These are phyloP conservation scores for Cheirogaleus major DNA, from an alignment of 2,797 vertebrate species.

Conservation along the genomic window DNA sequence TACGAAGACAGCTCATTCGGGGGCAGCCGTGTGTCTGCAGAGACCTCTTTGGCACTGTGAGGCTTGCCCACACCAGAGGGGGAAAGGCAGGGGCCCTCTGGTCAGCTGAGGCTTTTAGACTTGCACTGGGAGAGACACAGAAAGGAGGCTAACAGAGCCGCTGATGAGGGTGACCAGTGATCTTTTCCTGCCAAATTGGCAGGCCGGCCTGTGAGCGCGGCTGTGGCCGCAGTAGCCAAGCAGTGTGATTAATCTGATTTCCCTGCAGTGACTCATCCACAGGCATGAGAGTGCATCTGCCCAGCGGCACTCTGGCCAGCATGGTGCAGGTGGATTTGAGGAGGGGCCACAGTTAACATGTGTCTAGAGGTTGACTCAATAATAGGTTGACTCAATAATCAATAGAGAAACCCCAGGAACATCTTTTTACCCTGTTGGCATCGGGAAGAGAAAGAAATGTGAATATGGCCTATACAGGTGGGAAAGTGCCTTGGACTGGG, in stretches of 20 bases:
- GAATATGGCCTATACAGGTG: too few relatives aligned
- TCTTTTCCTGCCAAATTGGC: neutral
- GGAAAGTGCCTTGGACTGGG: neutral
- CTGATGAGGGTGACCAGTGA: neutral
- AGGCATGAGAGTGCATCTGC: neutral
- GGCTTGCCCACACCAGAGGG: neutral
- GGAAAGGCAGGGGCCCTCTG: neutral
- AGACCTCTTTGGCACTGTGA: neutral
- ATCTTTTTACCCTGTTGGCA: neutral
- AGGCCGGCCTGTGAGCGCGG: neutral
- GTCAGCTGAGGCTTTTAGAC: neutral
- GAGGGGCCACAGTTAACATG: neutral
- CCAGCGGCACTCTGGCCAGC: neutral
- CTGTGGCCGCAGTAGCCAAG: neutral
- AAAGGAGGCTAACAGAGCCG: neutral
- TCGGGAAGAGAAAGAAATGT: neutral
- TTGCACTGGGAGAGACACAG: neutral
- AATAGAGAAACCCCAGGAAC: neutral
- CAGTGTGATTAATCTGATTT: neutral
- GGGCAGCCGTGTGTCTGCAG: neutral
- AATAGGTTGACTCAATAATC: neutral
- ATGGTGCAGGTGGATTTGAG: neutral
- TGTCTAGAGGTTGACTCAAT: neutral
- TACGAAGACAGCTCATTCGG: fast-evolving
- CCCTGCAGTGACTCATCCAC: neutral